Conservation (phyloP, 2,797 vertebrate genomes). For the Halcyon badia region DNA sequence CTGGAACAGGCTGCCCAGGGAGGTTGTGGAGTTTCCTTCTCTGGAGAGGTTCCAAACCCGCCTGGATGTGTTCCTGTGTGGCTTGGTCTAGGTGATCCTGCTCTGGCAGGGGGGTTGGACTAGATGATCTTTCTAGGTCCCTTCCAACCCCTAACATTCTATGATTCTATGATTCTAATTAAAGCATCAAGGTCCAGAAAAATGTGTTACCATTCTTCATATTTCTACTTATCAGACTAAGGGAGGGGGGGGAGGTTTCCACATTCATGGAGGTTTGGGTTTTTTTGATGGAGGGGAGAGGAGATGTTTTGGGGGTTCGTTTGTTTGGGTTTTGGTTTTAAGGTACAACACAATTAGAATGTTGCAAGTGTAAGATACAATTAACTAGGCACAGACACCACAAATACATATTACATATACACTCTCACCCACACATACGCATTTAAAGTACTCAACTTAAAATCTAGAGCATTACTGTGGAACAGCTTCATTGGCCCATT, state of each 20-base stretch:
- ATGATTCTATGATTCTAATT: not conserved
- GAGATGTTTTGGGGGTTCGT: not conserved
- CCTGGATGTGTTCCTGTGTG: too few relatives aligned
- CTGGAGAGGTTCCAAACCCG: too few relatives aligned
- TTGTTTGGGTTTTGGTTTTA: not conserved
- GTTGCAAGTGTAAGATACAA: not conserved
- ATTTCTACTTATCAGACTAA: not conserved
- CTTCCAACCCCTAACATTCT: too few relatives aligned
- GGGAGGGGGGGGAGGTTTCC: not conserved
- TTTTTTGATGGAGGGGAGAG: not conserved
- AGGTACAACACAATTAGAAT: not conserved
- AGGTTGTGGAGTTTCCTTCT: too few relatives aligned
- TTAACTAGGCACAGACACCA: conserved; percentile 40
- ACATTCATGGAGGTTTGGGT: not conserved
- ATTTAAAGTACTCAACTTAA: not conserved
- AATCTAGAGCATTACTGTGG: not conserved
- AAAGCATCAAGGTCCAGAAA: not conserved
- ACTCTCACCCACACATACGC: conserved; percentile 30
- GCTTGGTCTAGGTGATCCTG: too few relatives aligned
- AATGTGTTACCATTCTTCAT: not conserved
- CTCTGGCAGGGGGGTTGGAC: too few relatives aligned
- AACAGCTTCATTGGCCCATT: not conserved
- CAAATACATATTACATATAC: not conserved
- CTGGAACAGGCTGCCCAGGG: too few relatives aligned
- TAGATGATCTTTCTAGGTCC: too few relatives aligned